A percentile compares a stretch with the other conserved stretches of the same genome.
These are phyloP conservation scores for Colletes collaris DNA, from an alignment of 2,888 invertebrate species.

Conservation along the genomic window DNA sequence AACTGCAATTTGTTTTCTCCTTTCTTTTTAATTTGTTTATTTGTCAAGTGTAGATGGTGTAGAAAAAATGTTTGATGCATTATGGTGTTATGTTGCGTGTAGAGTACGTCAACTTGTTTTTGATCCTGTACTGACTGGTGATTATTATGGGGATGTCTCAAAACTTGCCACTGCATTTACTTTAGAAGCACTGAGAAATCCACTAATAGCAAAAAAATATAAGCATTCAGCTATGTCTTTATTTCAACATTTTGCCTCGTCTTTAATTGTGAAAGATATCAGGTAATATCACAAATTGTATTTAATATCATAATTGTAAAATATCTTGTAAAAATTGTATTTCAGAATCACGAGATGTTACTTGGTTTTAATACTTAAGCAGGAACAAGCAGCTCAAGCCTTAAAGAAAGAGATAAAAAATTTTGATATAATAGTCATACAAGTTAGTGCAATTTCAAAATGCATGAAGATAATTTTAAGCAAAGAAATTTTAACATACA, in stretches of 20 bases:
- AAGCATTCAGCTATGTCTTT: slow-evolving; percentile 76
- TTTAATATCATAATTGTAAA: slow-evolving; percentile 2
- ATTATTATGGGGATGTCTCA: slow-evolving; percentile 74
- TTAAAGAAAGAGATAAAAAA: slow-evolving; percentile 72
- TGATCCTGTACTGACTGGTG: slow-evolving; percentile 66
- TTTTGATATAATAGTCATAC: slow-evolving; percentile 76
- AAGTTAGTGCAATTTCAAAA: slow-evolving; percentile 67
- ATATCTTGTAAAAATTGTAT: slow-evolving; percentile 7
- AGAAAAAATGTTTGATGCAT: slow-evolving; percentile 72
- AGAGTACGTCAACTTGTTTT: slow-evolving; percentile 78
- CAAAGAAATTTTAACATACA: slow-evolving; percentile 3
- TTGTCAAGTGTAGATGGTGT: slow-evolving; percentile 60
- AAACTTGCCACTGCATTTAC: slow-evolving; percentile 79
- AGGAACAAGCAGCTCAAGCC: slow-evolving; percentile 59
- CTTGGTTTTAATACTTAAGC: slow-evolving; percentile 71
- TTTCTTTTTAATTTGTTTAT: background rate
- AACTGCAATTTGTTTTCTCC: background rate
- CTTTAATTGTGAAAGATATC: slow-evolving; percentile 78
- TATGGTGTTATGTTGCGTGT: slow-evolving; percentile 78
- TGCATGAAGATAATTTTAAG: background rate
- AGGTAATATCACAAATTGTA: slow-evolving; percentile 64
- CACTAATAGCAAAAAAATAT: slow-evolving; percentile 73
- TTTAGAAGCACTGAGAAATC: slow-evolving; percentile 75
- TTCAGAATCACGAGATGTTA: slow-evolving; percentile 76
- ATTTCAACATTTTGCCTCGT: slow-evolving; percentile 78